Conservation (phyloP, 1,140 invertebrate species). For the Phenacoccus solenopsis region DNA sequence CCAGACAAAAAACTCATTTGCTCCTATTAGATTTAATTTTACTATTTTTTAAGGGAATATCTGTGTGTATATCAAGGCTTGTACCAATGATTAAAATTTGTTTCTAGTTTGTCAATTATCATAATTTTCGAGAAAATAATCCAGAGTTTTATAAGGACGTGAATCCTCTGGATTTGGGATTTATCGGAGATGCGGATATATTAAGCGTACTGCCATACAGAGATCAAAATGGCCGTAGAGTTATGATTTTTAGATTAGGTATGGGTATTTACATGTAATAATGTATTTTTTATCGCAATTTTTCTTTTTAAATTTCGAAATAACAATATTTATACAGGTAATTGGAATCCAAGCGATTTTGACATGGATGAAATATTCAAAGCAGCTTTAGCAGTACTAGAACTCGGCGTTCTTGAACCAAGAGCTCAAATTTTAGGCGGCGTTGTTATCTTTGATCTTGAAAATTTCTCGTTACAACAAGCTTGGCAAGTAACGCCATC, state of each 20-base stretch:
- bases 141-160: slow-evolving; percentile 51
- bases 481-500: slow-evolving; percentile 56
- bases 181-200: slow-evolving; percentile 54
- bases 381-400: slow-evolving; percentile 52
- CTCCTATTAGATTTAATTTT: no score
- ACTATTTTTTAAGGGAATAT: no score
- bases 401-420: slow-evolving; percentile 58
- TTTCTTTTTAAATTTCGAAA: not conserved
- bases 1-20: no score
- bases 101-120: slow-evolving; percentile 59
- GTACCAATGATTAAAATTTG: no score
- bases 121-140: slow-evolving; percentile 58
- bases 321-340: slow-evolving; percentile 36
- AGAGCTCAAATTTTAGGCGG: slow-evolving; percentile 60
- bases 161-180: slow-evolving; percentile 45
- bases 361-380: slow-evolving; percentile 56
- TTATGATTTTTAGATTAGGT: slow-evolving; percentile 54
- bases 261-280: no score
- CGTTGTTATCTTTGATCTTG: slow-evolving; percentile 58
- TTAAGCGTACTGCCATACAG: slow-evolving; percentile 57
- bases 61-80: no score
- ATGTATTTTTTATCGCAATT: not conserved
- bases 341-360: slow-evolving; percentile 56
- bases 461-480: slow-evolving; percentile 52
- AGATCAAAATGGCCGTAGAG: slow-evolving; percentile 51